phyloP scores from a whole-genome alignment of 2,797 vertebrate genomes.

The Perodicticus potto region DNA sequence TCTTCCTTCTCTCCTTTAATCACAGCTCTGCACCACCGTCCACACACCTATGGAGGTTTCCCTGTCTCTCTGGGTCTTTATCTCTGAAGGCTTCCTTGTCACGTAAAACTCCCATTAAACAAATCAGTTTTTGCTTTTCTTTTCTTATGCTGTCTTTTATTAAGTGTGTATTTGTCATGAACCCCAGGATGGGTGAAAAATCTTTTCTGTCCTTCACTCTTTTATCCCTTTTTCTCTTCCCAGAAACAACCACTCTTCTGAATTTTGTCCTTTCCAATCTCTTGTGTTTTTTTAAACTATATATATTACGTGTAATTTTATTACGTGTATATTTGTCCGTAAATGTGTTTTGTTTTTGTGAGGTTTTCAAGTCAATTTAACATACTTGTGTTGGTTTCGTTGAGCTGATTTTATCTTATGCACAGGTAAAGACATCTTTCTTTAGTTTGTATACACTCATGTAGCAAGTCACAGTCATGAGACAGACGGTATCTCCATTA shows the following conservation, averaged over 20 bases:
- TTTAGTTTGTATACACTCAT: rapidly evolving
- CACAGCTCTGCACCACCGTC: neutral
- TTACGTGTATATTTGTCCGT: neutral
- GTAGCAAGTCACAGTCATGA: neutral
- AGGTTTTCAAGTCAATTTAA: neutral
- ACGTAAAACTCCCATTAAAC: neutral
- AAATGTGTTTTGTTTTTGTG: neutral
- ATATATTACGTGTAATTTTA: neutral
- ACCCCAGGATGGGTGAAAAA: neutral
- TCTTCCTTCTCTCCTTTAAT: neutral
- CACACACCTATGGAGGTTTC: neutral
- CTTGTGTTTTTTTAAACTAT: neutral
- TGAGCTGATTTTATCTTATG: neutral
- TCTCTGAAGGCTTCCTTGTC: neutral
- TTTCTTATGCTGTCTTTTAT: neutral
- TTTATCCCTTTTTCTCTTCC: neutral
- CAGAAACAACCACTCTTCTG: rapidly evolving
- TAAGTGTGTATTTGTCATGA: neutral
- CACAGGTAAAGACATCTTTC: rapidly evolving
- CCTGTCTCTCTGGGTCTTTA: neutral
- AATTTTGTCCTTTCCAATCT: neutral
- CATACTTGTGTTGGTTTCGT: neutral
- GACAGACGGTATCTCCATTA: neutral
- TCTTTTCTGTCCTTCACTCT: neutral
- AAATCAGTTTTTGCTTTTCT: neutral